Base-by-base conservation (phyloP, 2,113 vertebrate species). In the Ranitomeya variabilis region DNA sequence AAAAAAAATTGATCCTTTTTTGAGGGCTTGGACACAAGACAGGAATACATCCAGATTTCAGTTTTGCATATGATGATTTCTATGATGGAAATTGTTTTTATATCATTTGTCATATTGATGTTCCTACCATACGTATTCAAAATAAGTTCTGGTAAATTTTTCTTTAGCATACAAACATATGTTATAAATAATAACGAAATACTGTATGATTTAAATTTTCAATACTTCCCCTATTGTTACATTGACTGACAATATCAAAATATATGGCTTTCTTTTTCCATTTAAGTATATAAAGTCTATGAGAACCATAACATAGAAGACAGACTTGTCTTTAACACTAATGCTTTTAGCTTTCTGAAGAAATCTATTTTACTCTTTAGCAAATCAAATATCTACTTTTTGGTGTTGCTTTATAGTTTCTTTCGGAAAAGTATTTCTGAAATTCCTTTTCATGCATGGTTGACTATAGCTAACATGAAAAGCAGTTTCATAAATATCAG, bases 381-480 rank as follows among this genome's bases (percentile, higher is more conserved):
- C 59, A 62, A 83, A 21, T 45, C 60, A 51, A 82, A 62, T 37
- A 83, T 64, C 18, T 64, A 14, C 57, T 66, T 83, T 26, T 66
- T 83, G 45, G 13, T 83, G 13, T 67, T 67, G 51, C 45, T 74
- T 76, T 85, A 74, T 59, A 74, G 13, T 85, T 76, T 66, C 67
- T 76, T 76, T 74, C 60, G 59, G 14, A 85, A 85, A 59, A 59
- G 23, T 85, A n/a, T 26, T 60, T 85, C 52, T 45, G 31, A 85
- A 76, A 85, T 85, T 74, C 83, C 54, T 59, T 13, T 71, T 54
- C 69, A 45, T 54, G 69, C 83, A 85, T 85, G 67, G 69, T 55
- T 85, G 83, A 76, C 67, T 69, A 21, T 54, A 19, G 21, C 83
- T 85, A 69, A 71, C 45, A 84, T 69, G 69, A 84, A 84, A 69